Conservation (phyloP, 2,797 vertebrate species). For the Girardinus metallicus region DNA sequence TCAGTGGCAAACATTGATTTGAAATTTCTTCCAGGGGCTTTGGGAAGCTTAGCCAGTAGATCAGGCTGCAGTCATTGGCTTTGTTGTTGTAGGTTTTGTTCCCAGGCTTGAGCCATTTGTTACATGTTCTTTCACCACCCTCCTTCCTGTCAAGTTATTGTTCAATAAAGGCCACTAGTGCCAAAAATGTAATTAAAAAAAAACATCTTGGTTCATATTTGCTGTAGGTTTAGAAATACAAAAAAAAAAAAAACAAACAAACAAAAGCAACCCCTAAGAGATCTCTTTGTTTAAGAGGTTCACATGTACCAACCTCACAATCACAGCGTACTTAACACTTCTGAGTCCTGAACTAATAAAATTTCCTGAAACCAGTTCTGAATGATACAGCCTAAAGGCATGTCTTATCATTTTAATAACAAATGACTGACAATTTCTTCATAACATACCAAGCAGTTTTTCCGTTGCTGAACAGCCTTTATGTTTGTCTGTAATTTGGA, state of each 20-base stretch:
- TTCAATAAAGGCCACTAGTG: neutral
- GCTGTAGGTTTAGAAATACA: neutral
- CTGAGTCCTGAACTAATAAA: constrained; percentile 7
- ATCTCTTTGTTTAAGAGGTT: neutral
- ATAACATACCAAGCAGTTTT: neutral
- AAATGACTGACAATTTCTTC: neutral
- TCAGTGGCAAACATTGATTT: neutral
- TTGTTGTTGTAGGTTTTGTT: too few species aligned
- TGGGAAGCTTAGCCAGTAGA: neutral
- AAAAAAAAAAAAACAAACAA: too few species aligned
- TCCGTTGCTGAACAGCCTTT: neutral
- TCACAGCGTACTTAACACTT: neutral
- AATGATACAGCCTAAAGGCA: neutral
- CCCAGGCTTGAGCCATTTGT: neutral
- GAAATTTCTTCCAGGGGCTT: neutral
- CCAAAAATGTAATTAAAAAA: neutral
- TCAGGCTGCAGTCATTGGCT: too few species aligned
- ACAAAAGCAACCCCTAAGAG: neutral
- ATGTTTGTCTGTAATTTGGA: neutral
- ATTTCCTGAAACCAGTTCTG: neutral
- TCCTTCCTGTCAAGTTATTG: neutral
- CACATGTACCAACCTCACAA: neutral
- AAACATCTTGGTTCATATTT: neutral
- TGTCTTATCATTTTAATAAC: neutral
- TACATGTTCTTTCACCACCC: neutral